Evolutionary conservation across 1,140 invertebrate genomes (phyloP), one percentile per base, ranked within the genome.

Genomic region (Heliconius hewitsoni): DNA sequence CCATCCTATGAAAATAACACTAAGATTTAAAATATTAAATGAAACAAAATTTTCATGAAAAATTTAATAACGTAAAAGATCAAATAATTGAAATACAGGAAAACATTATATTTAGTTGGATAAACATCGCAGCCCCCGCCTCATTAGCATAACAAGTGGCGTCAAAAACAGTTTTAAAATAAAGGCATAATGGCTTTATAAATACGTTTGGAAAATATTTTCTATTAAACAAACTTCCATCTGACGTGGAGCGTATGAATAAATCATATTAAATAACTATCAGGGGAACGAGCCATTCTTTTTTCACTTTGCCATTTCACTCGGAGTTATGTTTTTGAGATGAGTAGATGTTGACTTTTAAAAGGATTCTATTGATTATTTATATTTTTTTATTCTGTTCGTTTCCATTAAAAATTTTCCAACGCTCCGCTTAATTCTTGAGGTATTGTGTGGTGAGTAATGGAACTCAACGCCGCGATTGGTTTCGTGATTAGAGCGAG

Each of bases 261-360:
- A 91, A 92, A 92, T 93, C 89, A 94, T 92, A 90, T 92, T 91
- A 92, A 90, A 92, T 92, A 91, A 93, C 91, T 93, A 93, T 93
- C 91, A 91, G 83, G 91, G 92, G 91, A 93, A 85, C 85, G 73
- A 57, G 71, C 70, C 84, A 83, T 85, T 87, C 82, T 88, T 88
- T 88, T 81, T 80, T 77, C 74, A 76, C 74, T 73, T 76, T 50
- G 23, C 71, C 3, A 46, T 76, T 76, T 76, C 71, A 23, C 77
- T 66, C 57, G 18, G 70, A 55, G 37, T 57, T 70, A 70, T 57
- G 30, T 76, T 80, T 71, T 42, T 52, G 13, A 34, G 74, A 75
- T 66, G 77, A 50, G 72, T 74, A 37, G 71, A 60, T 73, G 52
- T 34, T 34, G 34, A 79, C 9, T n/a, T 39, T 19, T 71, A 37